Percentiles rank a stretch among this genome's conserved stretches.
phyloP scores from a whole-genome alignment of 2,113 vertebrate genomes.

The Melanocharis versteri region DNA sequence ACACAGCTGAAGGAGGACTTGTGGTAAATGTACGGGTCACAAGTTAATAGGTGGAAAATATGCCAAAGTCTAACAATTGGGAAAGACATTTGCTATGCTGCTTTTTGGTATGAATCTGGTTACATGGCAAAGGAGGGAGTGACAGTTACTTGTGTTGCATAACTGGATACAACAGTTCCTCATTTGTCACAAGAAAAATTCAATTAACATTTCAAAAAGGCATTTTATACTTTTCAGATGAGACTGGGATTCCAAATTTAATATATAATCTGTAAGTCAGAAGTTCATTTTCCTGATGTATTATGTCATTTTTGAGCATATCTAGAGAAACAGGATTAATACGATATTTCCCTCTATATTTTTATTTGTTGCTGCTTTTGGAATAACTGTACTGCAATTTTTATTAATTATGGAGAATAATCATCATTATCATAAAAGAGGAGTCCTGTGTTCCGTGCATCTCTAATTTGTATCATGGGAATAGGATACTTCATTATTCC shows the following conservation, averaged over 20 bases:
- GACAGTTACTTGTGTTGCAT: background rate
- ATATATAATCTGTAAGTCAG: background rate
- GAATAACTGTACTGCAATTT: background rate
- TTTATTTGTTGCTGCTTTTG: background rate
- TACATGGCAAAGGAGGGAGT: background rate
- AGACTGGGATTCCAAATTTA: background rate
- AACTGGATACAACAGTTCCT: background rate
- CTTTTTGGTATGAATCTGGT: background rate
- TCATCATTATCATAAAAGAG: background rate
- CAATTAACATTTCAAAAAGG: background rate
- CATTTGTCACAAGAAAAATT: background rate
- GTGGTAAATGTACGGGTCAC: background rate
- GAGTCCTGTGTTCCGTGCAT: background rate
- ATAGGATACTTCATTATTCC: background rate
- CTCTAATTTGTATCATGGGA: background rate
- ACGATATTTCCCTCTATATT: background rate
- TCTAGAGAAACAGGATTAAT: background rate
- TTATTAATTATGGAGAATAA: background rate
- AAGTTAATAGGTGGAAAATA: background rate
- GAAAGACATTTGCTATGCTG: background rate
- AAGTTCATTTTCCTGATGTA: background rate
- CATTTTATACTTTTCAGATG: background rate
- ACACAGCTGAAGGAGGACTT: background rate
- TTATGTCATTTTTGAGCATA: background rate
- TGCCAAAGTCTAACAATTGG: background rate